A percentile compares a stretch with the other conserved stretches of the same genome.
Conservation (phyloP, 1,140 invertebrate genomes). For the Mesaphorura yosii region DNA sequence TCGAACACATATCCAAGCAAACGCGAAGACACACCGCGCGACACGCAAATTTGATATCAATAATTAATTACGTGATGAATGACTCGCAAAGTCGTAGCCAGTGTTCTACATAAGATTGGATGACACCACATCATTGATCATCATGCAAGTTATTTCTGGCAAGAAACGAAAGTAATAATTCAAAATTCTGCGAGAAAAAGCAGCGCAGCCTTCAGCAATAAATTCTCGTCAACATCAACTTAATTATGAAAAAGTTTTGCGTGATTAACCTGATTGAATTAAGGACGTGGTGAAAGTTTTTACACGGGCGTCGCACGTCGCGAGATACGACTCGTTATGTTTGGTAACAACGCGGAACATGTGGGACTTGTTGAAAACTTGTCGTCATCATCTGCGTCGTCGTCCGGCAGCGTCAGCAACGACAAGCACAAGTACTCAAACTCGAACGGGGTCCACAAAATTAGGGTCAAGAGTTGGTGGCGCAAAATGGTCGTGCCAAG, state of each 20-base stretch:
- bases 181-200: background rate
- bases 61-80: too few relatives aligned
- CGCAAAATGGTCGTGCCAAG: too few relatives aligned
- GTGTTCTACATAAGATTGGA: too few relatives aligned
- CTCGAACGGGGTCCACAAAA: background rate
- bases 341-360: background rate
- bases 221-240: background rate
- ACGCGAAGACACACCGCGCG: too few relatives aligned
- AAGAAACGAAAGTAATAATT: background rate
- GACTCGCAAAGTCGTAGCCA: too few relatives aligned
- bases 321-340: background rate
- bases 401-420: background rate
- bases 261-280: background rate
- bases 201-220: background rate
- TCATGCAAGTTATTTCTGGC: background rate
- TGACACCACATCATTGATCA: too few relatives aligned
- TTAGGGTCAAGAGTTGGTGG: background rate
- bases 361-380: constrained; percentile 6
- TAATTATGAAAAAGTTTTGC: background rate
- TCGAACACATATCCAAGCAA: too few relatives aligned
- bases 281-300: background rate
- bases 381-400: background rate
- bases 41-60: too few relatives aligned
- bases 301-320: background rate
- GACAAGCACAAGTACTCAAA: background rate